Base-by-base conservation (phyloP, 2,888 invertebrate species). In the Carterocephalus palaemon region DNA sequence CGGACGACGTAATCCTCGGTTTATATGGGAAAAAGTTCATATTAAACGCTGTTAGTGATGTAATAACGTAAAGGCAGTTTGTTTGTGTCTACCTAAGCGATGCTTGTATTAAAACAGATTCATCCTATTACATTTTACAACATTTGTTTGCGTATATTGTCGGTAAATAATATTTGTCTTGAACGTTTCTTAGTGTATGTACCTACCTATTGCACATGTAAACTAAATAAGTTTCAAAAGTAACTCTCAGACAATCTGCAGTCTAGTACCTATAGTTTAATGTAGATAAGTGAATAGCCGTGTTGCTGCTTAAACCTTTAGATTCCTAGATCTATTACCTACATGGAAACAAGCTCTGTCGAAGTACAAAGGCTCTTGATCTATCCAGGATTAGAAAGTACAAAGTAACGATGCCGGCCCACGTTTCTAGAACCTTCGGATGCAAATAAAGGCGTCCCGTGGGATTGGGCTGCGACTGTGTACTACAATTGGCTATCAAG, bases 231-330 rank as follows among this genome's bases (percentile, higher is more conserved):
- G n/a, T n/a, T n/a, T n/a, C n/a, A n/a, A n/a, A n/a, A n/a, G n/a
- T n/a, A 28, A 28, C 15, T 28, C 28, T 15, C 7, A 13, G 13
- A 2, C 2, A 4, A 13, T n/a, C 28, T 15, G 28, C 15, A 13
- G 8, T 23, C 10, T 23, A 7, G 34, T 36, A n/a, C n/a, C n/a
- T n/a, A n/a, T n/a, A n/a, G n/a, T n/a, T n/a, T n/a, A n/a, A n/a
- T n/a, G n/a, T n/a, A n/a, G n/a, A n/a, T n/a, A 36, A 36, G 34
- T 36, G 34, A 22, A 23, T 36, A 23, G 22, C 23, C 23, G 13
- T 36, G 34, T 36, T n/a, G 9, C 15, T 22, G 20, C 22, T 23
- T 23, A 36, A n/a, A 22, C 23, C 13, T 36, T 4, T 9, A 15
- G 9, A 13, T 34, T 34, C 34, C 34, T 36, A 15, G 23, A 36